phyloP scores from a whole-genome alignment of 2,797 vertebrate genomes.

The Microhierax caerulescens region DNA sequence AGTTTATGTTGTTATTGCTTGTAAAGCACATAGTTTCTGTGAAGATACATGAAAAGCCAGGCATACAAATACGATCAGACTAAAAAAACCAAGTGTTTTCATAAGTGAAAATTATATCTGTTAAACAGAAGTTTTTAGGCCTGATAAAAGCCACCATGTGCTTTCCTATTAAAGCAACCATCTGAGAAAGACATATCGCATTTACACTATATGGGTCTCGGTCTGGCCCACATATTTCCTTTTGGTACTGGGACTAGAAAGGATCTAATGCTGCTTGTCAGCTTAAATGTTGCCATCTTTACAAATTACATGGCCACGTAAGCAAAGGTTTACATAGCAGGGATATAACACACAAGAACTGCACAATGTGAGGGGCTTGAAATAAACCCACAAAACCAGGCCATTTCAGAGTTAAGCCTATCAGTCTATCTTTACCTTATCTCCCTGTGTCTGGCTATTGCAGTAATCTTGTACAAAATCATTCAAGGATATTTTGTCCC shows the following conservation, averaged over 20 bases:
- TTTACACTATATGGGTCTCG: neutral
- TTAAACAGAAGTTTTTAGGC: neutral
- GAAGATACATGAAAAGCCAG: neutral
- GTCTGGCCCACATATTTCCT: neutral
- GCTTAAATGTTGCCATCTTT: neutral
- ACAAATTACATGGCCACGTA: neutral
- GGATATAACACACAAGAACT: neutral
- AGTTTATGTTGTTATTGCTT: neutral
- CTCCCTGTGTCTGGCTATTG: neutral
- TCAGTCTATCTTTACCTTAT: conserved; percentile 35
- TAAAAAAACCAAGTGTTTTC: neutral
- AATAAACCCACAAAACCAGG: neutral
- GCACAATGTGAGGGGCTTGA: neutral
- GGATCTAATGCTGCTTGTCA: neutral
- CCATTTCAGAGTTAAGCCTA: conserved; percentile 18
- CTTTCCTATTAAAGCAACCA: neutral
- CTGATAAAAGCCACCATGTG: neutral
- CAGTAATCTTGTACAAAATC: conserved; percentile 52
- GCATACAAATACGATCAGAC: neutral
- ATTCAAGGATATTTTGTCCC: conserved; percentile 59
- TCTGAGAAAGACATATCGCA: neutral
- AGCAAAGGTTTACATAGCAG: neutral
- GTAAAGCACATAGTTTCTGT: neutral
- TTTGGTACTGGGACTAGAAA: neutral
- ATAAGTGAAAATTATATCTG: neutral